Evolutionary conservation across 2,797 vertebrate genomes (phyloP), one percentile per base, ranked within the genome.

Genomic region (Cuniculus paca): DNA sequence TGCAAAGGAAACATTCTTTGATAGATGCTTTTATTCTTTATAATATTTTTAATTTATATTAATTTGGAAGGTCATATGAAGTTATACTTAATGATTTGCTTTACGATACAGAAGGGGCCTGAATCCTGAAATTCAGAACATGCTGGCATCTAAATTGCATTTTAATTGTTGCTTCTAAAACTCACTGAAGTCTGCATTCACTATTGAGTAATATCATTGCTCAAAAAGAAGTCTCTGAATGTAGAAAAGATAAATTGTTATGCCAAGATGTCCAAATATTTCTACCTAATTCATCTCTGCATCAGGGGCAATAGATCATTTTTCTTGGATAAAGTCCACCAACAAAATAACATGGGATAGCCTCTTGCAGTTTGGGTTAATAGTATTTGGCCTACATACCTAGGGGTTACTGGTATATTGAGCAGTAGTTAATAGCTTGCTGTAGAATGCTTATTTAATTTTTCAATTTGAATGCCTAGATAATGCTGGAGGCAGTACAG

Each of bases 361-460:
- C 77, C 34, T 63, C 54, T 65, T 58, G 31, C 0, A 16, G 63
- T 95, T 86, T 89, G 20, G 54, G 58, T 63, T 94, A 79, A 78
- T 88, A 68, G 28, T 28, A 63, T 88, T 52, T 92, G 74, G 60
- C 52, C 84, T 90, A 60, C 26, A 50, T 80, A 92, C 65, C 83
- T 95, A 91, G 65, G 82, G 60, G 56, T 93, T 77, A 84, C 81
- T 81, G 22, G 12, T 87, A 19, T 84, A 56, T 52, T 94, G 91
- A 85, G n/a, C 83, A 84, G 56, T 79, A 77, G 79, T 97, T 98
- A 97, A 95, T 42, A 95, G 75, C 12, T 54, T 90, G 22, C 36
- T 85, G 36, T 86, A 86, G 68, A 97, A 97, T 83, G 80, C 34
- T 95, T 97, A 97, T 95, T 97, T 97, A 97, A 91, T 93, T 97